Conservation (phyloP, 2,113 vertebrate genomes). For the Cynoglossus semilaevis region DNA sequence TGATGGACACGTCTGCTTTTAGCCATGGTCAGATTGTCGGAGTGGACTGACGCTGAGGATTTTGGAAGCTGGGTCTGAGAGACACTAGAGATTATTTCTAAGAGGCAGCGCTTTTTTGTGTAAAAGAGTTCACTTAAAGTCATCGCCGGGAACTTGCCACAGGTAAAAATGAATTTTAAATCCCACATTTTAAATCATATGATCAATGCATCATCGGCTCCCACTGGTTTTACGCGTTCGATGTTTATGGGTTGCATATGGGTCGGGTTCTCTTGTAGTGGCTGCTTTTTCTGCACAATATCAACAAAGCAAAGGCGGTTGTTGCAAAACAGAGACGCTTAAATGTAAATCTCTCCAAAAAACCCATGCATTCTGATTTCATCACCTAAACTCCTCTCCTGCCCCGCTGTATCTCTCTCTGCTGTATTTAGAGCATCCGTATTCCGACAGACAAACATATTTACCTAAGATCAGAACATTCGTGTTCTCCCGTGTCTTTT, state of each 20-base stretch:
- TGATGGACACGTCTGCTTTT: constrained; percentile 60
- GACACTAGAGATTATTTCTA: constrained; percentile 31
- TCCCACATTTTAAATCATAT: constrained; percentile 49
- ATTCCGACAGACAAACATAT: neutral
- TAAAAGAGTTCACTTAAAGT: constrained; percentile 15
- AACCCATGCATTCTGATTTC: constrained; percentile 14
- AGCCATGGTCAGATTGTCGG: constrained; percentile 41
- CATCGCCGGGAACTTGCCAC: constrained; percentile 28
- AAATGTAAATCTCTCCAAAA: neutral
- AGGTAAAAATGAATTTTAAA: constrained; percentile 52
- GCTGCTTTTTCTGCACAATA: neutral
- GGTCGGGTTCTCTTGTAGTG: neutral
- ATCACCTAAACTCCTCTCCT: constrained; percentile 40
- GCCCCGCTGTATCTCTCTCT: neutral
- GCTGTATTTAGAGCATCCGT: neutral
- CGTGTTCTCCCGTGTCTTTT: neutral
- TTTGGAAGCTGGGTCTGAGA: constrained; percentile 41
- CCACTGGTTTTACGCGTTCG: constrained; percentile 15
- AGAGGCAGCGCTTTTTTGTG: constrained; percentile 34
- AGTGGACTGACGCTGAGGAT: constrained; percentile 44
- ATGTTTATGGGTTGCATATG: neutral
- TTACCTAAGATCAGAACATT: neutral
- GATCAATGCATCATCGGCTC: constrained; percentile 32
- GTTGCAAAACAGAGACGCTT: too few relatives aligned
- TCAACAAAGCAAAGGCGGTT: too few relatives aligned